A percentile compares a stretch with the other conserved stretches of the same genome.
Conservation (phyloP, 2,888 invertebrate genomes). For the Mesoligia furuncula region DNA sequence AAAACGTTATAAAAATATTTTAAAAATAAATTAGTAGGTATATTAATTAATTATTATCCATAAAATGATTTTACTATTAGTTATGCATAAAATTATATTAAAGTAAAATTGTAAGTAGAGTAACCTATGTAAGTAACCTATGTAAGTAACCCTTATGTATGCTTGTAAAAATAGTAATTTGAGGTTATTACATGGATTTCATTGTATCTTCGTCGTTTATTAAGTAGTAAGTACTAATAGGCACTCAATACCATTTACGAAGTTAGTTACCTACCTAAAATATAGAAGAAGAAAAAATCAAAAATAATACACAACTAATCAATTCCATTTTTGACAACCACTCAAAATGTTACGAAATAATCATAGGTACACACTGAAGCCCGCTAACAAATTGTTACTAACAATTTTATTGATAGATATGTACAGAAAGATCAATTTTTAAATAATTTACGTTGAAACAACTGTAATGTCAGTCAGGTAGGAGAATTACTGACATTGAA, state of each 20-base stretch:
- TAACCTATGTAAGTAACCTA: not conserved
- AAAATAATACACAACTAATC: not conserved
- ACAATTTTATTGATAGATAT: constrained; percentile 5
- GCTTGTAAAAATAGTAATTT: constrained; percentile 5
- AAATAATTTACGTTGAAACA: constrained; percentile 22
- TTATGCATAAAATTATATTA: not conserved
- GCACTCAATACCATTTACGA: not conserved
- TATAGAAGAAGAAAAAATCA: not conserved
- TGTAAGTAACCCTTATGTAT: too few species aligned
- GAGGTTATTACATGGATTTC: constrained; percentile 43
- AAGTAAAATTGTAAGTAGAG: not conserved
- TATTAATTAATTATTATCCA: not conserved
- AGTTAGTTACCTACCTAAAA: not conserved
- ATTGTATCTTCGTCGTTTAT: not conserved
- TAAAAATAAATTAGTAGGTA: not conserved
- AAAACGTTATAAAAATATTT: not conserved
- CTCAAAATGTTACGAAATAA: not conserved
- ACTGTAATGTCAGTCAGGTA: not conserved
- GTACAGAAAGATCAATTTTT: constrained; percentile 2
- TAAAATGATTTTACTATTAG: not conserved
- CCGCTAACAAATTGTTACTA: not conserved
- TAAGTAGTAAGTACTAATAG: not conserved
- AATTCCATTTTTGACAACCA: not conserved
- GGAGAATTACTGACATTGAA: not conserved
- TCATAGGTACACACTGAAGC: not conserved